These are phyloP conservation scores for Pterophyllum scalare DNA, from an alignment of 2,113 vertebrate genomes.

Conservation along the genomic window DNA sequence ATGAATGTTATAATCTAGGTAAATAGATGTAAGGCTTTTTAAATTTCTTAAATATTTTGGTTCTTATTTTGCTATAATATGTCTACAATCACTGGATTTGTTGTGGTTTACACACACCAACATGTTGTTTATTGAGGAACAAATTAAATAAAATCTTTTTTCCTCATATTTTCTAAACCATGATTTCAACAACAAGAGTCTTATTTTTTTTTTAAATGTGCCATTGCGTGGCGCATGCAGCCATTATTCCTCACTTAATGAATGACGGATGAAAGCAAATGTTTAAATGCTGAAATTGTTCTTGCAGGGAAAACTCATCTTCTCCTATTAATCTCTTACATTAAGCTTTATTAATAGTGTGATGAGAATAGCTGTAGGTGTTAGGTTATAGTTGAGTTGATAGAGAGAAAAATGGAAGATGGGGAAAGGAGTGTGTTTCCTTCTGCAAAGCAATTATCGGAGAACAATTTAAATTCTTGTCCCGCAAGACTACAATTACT, in stretches of 20 bases:
- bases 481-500: constrained; percentile 65
- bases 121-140: constrained; percentile 84
- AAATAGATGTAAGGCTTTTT: constrained; percentile 77
- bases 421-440: constrained; percentile 12
- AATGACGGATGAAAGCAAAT: neutral
- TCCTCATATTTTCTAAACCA: constrained; percentile 89
- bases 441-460: constrained; percentile 58
- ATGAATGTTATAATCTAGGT: constrained; percentile 88
- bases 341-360: constrained; percentile 10
- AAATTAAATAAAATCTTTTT: constrained; percentile 90
- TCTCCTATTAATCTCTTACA: neutral
- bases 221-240: neutral
- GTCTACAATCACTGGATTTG: constrained; percentile 86
- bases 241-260: neutral
- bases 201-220: constrained; percentile 45
- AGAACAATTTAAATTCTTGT: constrained; percentile 59
- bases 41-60: constrained; percentile 82
- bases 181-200: constrained; percentile 70
- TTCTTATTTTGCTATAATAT: constrained; percentile 91
- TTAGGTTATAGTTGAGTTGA: constrained; percentile 20
- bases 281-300: neutral
- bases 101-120: constrained; percentile 88
- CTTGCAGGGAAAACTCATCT: neutral
- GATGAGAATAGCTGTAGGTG: constrained; percentile 21
- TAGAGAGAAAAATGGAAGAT: constrained; percentile 3